Evolutionary conservation across 2,888 invertebrate species (phyloP).

Genomic region (Himalopsyche anomala): DNA sequence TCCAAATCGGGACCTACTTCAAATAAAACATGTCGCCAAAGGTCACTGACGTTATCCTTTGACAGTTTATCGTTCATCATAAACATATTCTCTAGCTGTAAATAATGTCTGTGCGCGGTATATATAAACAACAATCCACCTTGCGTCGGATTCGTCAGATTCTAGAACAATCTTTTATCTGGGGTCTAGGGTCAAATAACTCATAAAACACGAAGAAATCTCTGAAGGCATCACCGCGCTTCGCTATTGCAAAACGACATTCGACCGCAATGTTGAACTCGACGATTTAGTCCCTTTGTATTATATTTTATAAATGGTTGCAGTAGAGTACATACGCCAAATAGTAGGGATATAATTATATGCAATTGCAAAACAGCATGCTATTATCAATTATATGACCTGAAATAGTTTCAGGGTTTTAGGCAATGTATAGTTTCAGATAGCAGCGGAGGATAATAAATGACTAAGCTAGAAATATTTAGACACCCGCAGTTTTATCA

Average conservation of each 20-base stretch:
- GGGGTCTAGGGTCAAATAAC: constrained; percentile 11
- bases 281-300: neutral
- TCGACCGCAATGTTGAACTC: neutral
- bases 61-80: neutral
- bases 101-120: neutral
- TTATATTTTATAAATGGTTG: neutral
- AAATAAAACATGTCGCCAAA: neutral
- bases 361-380: too few relatives aligned
- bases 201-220: neutral
- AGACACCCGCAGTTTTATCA: too few relatives aligned
- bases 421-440: too few relatives aligned
- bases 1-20: neutral
- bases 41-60: neutral
- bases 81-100: neutral
- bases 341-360: too few relatives aligned
- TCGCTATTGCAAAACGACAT: neutral
- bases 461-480: too few relatives aligned
- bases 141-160: neutral
- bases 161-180: neutral
- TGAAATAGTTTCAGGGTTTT: too few relatives aligned
- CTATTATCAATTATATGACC: too few relatives aligned
- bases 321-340: neutral
- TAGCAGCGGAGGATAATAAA: too few relatives aligned
- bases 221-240: neutral
- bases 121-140: neutral